These are phyloP conservation scores for Achroia grisella DNA, from an alignment of 1,140 invertebrate genomes.

Conservation along the genomic window DNA sequence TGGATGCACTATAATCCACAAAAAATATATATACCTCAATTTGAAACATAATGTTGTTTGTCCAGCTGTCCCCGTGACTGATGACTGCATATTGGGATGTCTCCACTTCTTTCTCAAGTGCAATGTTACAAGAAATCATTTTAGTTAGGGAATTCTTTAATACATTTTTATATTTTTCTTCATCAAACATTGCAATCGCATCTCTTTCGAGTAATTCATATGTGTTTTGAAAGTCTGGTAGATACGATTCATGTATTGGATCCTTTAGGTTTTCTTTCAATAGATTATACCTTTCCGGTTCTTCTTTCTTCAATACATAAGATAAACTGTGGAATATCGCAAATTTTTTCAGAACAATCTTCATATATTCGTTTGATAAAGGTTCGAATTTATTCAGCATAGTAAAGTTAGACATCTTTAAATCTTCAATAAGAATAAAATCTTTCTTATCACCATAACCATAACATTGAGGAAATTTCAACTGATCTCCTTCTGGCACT, in stretches of 20 bases:
- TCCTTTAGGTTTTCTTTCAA: neutral
- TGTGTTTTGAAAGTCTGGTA: too few species aligned
- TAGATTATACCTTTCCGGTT: neutral
- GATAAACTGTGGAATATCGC: neutral
- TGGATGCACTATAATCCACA: too few species aligned
- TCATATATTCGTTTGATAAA: neutral
- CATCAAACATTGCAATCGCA: too few species aligned
- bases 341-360: neutral
- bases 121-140: too few species aligned
- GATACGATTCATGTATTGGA: neutral
- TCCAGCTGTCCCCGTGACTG: too few species aligned
- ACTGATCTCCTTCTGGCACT: constrained; percentile 21
- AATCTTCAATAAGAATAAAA: constrained; percentile 73
- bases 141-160: too few species aligned
- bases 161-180: too few species aligned
- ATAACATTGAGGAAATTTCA: constrained; percentile 57
- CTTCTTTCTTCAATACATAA: neutral
- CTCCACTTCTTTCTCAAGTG: too few species aligned
- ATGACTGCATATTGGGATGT: too few species aligned
- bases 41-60: too few species aligned
- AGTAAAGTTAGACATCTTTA: constrained; percentile 53
- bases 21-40: too few species aligned
- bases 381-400: constrained; percentile 57
- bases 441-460: constrained; percentile 49
- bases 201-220: too few species aligned